Percentiles rank a stretch among this genome's conserved stretches.
phyloP scores from a whole-genome alignment of 2,888 invertebrate genomes.

The Rhamnusium bicolor region DNA sequence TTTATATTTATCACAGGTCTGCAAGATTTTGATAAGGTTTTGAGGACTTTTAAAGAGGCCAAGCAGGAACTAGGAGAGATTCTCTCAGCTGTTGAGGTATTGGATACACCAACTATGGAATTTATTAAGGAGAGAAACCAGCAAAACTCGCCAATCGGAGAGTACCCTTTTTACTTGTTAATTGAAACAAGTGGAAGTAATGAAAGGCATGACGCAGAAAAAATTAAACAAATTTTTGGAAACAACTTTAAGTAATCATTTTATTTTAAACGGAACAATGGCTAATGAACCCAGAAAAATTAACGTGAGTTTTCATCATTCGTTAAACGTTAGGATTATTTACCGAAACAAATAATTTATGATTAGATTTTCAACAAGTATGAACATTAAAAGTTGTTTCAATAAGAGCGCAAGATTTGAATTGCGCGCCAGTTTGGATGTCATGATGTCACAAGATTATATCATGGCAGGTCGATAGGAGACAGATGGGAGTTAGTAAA shows the following conservation, averaged over 20 bases:
- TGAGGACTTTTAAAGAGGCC: slow-evolving; percentile 83
- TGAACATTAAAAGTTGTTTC: too few species aligned
- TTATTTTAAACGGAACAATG: slow-evolving; percentile 87
- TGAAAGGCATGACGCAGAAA: slow-evolving; percentile 87
- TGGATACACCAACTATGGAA: slow-evolving; percentile 83
- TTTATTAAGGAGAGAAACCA: slow-evolving; percentile 77
- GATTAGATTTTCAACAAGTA: too few species aligned
- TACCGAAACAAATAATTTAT: too few species aligned
- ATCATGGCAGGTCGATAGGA: too few species aligned
- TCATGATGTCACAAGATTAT: too few species aligned
- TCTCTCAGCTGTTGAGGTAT: slow-evolving; percentile 94
- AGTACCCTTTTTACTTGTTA: slow-evolving; percentile 86
- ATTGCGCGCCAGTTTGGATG: too few species aligned
- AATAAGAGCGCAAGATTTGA: too few species aligned
- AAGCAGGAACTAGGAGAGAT: slow-evolving; percentile 87
- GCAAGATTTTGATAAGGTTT: slow-evolving; percentile 82
- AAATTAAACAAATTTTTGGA: slow-evolving; percentile 85
- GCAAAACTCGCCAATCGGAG: slow-evolving; percentile 76
- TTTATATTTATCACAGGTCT: slow-evolving; percentile 75
- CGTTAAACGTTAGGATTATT: too few species aligned
- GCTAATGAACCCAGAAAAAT: slow-evolving; percentile 86
- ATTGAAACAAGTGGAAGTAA: slow-evolving; percentile 91
- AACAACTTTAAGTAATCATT: slow-evolving; percentile 78
- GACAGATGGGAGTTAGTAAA: too few species aligned
- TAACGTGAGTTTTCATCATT: slow-evolving; percentile 74